phyloP scores from a whole-genome alignment of 2,797 vertebrate species.

The Protosalanx chinensis region DNA sequence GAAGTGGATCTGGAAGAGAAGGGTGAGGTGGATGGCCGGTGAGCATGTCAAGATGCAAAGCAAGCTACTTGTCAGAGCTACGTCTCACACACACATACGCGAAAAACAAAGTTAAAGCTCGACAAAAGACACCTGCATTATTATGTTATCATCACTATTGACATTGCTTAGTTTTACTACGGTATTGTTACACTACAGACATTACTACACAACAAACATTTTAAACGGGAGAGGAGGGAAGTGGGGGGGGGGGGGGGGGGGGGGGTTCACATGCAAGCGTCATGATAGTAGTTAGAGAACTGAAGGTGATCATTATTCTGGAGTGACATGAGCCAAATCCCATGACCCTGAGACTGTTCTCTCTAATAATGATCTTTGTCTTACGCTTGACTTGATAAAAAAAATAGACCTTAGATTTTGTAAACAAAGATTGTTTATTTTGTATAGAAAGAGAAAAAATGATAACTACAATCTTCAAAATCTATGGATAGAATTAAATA shows the following conservation, averaged over 20 bases:
- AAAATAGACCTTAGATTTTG: slow-evolving; percentile 69
- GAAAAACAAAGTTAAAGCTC: slow-evolving; percentile 33
- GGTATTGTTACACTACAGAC: slow-evolving; percentile 18
- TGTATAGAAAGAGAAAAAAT: slow-evolving; percentile 69
- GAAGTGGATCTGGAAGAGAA: slow-evolving; percentile 99
- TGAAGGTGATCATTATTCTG: slow-evolving; percentile 46
- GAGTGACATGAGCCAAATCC: slow-evolving; percentile 25
- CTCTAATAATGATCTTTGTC: slow-evolving; percentile 2
- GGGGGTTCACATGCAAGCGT: slow-evolving; percentile 42
- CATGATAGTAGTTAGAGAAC: slow-evolving; percentile 38
- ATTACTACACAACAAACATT: slow-evolving; percentile 39
- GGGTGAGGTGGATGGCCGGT: slow-evolving; percentile 96
- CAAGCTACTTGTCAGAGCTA: slow-evolving; percentile 87
- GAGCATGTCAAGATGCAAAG: slow-evolving; percentile 95
- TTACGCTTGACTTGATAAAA: slow-evolving; percentile 33
- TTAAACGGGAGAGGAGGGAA: slow-evolving; percentile 28
- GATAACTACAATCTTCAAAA: slow-evolving; percentile 78
- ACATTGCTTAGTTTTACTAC: slow-evolving; percentile 31
- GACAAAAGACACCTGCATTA: slow-evolving; percentile 35
- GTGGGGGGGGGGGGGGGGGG: slow-evolving; percentile 16
- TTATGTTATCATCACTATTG: slow-evolving; percentile 23
- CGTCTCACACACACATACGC: slow-evolving; percentile 45
- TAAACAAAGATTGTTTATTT: slow-evolving; percentile 85
- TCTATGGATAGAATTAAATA: slow-evolving; percentile 76
- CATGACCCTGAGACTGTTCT: slow-evolving; percentile 5